Base-by-base conservation (phyloP, 2,113 vertebrate genomes). In the Passer montanus region DNA sequence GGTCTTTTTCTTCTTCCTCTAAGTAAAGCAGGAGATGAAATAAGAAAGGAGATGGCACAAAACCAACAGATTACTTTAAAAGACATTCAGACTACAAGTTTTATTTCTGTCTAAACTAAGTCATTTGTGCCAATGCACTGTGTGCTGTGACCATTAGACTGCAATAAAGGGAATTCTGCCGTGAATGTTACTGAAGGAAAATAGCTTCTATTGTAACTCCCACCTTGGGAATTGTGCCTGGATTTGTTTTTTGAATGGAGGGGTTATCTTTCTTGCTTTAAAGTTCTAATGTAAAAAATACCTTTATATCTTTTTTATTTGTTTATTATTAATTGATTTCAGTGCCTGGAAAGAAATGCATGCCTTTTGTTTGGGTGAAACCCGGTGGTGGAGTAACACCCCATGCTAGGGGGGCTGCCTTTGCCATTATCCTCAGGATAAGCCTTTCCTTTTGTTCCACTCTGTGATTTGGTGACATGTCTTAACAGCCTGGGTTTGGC, bases 111-210 rank as follows among this genome's bases (percentile, higher is more conserved):
- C 46, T 87, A 28, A 82, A 76, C 17, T 62, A 49, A 7, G 33
- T 26, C 5, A 52, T 85, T 83, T 35, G 50, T 93, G 79, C 47
- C 79, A n/a, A 35, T 15, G 74, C 1, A 6, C 66, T 49, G 30
- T 50, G 37, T 80, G 56, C 46, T 70, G 47, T 63, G 89, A 31
- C 68, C 76, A 74, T 52, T 75, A 59, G 35, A 31, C 27, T 59
- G 64, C 64, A 70, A 47, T 52, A 41, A 79, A 68, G 74, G 60
- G 50, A 89, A 69, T 83, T 76, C 44, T 93, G 84, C 53, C 21
- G 5, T 17, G 15, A 82, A 53, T 26, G 47, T 52, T 84, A 62
- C 46, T 49, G 46, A 76, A 72, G 37, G 26, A 91, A 77, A 94
- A 72, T 11, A 59, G 31, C 27, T 91, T 49, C 70, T 78, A 0